Evolutionary conservation across 2,797 vertebrate species (phyloP), one percentile per base, ranked within the genome.

Genomic region (Tragopan temminckii): DNA sequence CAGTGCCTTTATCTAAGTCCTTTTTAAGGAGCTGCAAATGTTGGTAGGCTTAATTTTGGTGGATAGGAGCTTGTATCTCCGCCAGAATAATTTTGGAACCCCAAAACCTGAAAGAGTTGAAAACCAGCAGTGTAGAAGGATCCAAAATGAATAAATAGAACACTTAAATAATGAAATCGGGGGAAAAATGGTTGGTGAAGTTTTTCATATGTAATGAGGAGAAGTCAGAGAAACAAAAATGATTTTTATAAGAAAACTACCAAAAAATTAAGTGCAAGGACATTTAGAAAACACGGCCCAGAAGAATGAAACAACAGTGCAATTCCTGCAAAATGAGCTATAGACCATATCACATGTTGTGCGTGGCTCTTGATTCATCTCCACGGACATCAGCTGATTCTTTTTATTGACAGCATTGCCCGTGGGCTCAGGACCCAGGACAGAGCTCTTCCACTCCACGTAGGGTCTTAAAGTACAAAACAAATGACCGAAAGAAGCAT

Each of bases 401-500:
- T 80, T 84, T 74, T 79, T 68, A 69, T 11, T 84, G 74, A 83
- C 77, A 92, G 83, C 82, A 61, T 23, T 66, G 52, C 55, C 57
- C 48, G 4, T 5, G 20, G 69, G 76, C 72, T 93, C 4, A 5
- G 74, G 79, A 80, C 58, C 55, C 52, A 63, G 55, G 21, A 84
- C 40, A 52, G 46, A 66, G 67, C 53, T 76, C 46, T 70, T 55
- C 46, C 29, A 36, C 9, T 61, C 53, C 13, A 3, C 18, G 50
- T 53, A 59, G 48, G 29, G 16, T 38, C 53, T 64, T 71, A 33
- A 6, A 52, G 40, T 13, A 27, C 29, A 48, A 19, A 40, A 10
- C 31, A n/a, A 36, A 58, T 15, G 17, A 9, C 14, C 52, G n/a
- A 78, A 87, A 80, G 38, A 64, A 69, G 40, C 80, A 48, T 31